These are phyloP conservation scores for Pantherophis guttatus DNA, from an alignment of 2,113 vertebrate species.

Conservation along the genomic window DNA sequence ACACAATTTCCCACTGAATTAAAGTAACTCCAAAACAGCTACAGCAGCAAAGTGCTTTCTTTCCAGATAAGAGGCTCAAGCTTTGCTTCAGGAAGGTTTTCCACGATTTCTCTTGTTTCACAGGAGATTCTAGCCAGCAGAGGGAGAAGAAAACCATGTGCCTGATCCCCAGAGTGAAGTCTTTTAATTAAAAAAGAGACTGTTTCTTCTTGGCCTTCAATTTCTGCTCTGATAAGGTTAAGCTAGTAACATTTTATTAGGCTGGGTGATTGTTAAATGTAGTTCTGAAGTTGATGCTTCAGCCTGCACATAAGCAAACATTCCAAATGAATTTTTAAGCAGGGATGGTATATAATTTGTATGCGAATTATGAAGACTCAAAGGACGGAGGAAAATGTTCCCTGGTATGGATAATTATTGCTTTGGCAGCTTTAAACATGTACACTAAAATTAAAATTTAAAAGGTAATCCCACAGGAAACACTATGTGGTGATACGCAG, in stretches of 20 bases:
- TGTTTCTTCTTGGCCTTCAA: constrained; percentile 62
- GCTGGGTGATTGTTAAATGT: constrained; percentile 35
- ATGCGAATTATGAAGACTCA: constrained; percentile 41
- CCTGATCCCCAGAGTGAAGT: constrained; percentile 1
- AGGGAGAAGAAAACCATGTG: constrained; percentile 3
- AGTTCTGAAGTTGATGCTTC: constrained; percentile 21
- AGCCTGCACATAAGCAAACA: constrained; percentile 59
- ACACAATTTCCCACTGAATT: neutral
- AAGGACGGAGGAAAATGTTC: constrained; percentile 42
- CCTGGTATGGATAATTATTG: constrained; percentile 42
- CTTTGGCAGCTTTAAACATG: constrained; percentile 39
- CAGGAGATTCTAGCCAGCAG: constrained; percentile 24
- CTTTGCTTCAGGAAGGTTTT: neutral
- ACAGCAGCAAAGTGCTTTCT: fast-evolving
- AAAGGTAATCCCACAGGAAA: constrained; percentile 30
- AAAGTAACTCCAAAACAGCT: neutral
- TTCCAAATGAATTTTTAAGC: constrained; percentile 58
- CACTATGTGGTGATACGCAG: neutral
- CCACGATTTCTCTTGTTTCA: neutral
- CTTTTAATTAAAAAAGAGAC: constrained; percentile 59
- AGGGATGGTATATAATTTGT: constrained; percentile 29
- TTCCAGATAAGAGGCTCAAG: neutral
- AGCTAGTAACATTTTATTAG: constrained; percentile 60
- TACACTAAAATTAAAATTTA: constrained; percentile 34
- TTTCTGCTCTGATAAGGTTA: constrained; percentile 61